Conservation (phyloP, 1,140 invertebrate species). For the Calephelis virginiensis region DNA sequence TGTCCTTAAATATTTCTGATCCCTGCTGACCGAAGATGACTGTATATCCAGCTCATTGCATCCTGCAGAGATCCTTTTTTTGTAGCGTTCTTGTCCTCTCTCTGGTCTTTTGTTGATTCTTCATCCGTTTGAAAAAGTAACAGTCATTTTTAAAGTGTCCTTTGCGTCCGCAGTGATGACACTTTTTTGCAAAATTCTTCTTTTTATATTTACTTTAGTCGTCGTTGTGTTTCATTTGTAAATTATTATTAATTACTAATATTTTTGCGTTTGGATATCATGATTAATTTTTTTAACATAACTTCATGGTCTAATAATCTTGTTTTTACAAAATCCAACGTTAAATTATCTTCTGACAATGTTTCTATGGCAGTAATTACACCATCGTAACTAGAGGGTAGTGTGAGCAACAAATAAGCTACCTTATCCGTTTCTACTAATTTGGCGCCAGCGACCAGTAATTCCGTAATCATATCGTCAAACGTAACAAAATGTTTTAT, state of each 20-base stretch:
- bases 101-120: conserved; percentile 16
- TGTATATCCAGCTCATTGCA: conserved; percentile 5
- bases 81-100: conserved; percentile 26
- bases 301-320: conserved; percentile 60
- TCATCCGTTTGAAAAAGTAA: conserved; percentile 34
- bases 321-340: conserved; percentile 59
- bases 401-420: conserved; percentile 50
- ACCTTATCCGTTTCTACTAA: conserved; percentile 47
- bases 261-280: conserved; percentile 28
- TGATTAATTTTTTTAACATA: conserved; percentile 43
- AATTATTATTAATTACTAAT: too few species aligned
- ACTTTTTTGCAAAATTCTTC: neutral
- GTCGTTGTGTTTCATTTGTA: neutral
- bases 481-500: too few species aligned
- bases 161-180: neutral
- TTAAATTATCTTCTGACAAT: conserved; percentile 49
- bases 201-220: neutral
- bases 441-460: conserved; percentile 53
- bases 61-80: conserved; percentile 34
- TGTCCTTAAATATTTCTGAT: too few species aligned
- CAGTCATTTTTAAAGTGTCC: conserved; percentile 26
- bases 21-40: neutral
- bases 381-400: conserved; percentile 51
- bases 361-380: conserved; percentile 66
- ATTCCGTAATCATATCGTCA: conserved; percentile 54